phyloP scores from a whole-genome alignment of 2,797 vertebrate species.

The Hybognathus amarus region DNA sequence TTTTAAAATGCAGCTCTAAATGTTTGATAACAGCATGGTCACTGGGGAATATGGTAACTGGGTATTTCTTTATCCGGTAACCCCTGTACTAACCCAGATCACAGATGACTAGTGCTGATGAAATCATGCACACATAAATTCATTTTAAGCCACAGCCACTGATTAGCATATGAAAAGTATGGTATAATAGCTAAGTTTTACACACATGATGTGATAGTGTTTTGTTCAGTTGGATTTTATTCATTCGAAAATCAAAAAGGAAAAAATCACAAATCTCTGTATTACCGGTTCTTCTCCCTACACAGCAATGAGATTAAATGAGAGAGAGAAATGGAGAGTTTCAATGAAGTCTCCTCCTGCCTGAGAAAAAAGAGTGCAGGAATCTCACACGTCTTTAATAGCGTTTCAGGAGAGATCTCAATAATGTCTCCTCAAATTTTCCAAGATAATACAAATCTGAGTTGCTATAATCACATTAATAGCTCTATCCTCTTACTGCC shows the following conservation, averaged over 20 bases:
- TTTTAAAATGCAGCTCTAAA: conserved; percentile 40
- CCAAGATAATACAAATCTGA: neutral
- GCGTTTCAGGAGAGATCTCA: neutral
- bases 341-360: neutral
- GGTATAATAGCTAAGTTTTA: neutral
- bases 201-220: neutral
- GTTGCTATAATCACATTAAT: neutral
- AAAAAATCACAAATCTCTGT: neutral
- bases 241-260: neutral
- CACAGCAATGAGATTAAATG: neutral
- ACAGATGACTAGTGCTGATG: neutral
- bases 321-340: neutral
- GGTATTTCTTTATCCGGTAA: neutral
- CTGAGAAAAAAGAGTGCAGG: neutral
- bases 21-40: conserved; percentile 30
- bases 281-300: neutral
- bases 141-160: conserved; percentile 10
- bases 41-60: neutral
- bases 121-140: neutral
- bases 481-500: neutral
- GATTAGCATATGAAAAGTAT: conserved; percentile 45
- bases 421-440: neutral
- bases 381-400: neutral
- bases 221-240: neutral
- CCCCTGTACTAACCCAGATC: conserved; percentile 12